phyloP scores from a whole-genome alignment of 2,113 vertebrate genomes.

The Silurus glanis region DNA sequence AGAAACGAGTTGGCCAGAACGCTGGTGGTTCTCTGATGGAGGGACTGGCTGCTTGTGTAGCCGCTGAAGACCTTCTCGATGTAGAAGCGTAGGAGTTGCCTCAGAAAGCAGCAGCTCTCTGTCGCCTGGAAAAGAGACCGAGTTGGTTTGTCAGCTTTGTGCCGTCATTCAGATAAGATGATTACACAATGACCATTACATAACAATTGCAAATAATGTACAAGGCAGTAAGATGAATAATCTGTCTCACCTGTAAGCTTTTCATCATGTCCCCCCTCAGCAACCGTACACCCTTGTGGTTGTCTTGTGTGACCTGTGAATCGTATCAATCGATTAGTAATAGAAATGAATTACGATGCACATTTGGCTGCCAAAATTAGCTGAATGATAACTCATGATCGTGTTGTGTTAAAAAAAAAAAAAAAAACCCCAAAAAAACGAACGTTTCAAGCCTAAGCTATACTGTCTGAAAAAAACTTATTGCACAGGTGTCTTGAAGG shows the following conservation, averaged over 20 bases:
- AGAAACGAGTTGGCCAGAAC: slow-evolving; percentile 82
- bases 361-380: not conserved
- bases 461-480: not conserved
- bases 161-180: not conserved
- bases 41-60: slow-evolving; percentile 63
- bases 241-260: slow-evolving; percentile 63
- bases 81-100: slow-evolving; percentile 82
- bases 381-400: not conserved
- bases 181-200: not conserved
- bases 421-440: no score
- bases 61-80: slow-evolving; percentile 84
- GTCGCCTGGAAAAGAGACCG: slow-evolving; percentile 62
- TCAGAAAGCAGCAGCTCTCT: slow-evolving; percentile 84
- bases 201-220: no score
- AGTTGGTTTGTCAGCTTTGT: not conserved
- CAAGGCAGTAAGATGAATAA: no score
- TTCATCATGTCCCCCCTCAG: slow-evolving; percentile 59
- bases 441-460: not conserved
- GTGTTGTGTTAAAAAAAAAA: not conserved
- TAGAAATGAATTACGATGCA: not conserved
- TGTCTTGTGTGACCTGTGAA: slow-evolving; percentile 64
- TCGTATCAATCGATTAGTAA: slow-evolving; percentile 26
- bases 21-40: slow-evolving; percentile 69
- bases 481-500: not conserved
- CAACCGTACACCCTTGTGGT: slow-evolving; percentile 61